Base-by-base conservation (phyloP, 2,888 invertebrate genomes). In the Oscheius onirici region DNA sequence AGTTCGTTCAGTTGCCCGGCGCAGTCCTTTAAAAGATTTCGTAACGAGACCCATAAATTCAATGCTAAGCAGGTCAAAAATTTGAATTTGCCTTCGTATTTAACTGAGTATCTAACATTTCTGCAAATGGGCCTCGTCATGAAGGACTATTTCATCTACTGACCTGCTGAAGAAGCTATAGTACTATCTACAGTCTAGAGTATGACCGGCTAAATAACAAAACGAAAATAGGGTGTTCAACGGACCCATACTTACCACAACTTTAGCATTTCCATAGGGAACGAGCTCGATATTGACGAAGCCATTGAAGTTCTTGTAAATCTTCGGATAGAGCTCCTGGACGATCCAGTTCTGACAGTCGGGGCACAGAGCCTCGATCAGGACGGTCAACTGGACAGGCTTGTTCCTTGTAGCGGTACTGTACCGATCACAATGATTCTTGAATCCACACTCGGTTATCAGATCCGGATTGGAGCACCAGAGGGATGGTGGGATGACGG, bases 201-300 rank as follows among this genome's bases (percentile, higher is more conserved):
- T n/a, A n/a, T n/a, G n/a, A n/a, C n/a, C n/a, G n/a, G n/a, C n/a
- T n/a, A n/a, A n/a, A n/a, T n/a, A n/a, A n/a, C n/a, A n/a, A n/a
- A n/a, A n/a, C n/a, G n/a, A n/a, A n/a, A n/a, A n/a, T n/a, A n/a
- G n/a, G n/a, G n/a, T n/a, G n/a, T n/a, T n/a, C n/a, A n/a, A n/a
- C n/a, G n/a, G n/a, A n/a, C 46, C 17, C 15, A 24, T 28, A 55
- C 28, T 15, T 40, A 80, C 79, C 44, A 66, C 44, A 43, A 73
- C 60, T 66, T 82, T 79, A 6, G 86, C 86, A 71, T 87, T 86
- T 65, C 86, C 86, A 68, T 80, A 87, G 11, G 85, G 86, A 10
- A 87, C 81, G 13, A 86, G 66, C 61, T 87, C 84, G 54, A 87
- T 80, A 51, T 86, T 77, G 13, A 87, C 79, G 52, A 71, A 78